These are phyloP conservation scores for Meloidogyne exigua DNA, from an alignment of 1,140 invertebrate genomes.

Conservation along the genomic window DNA sequence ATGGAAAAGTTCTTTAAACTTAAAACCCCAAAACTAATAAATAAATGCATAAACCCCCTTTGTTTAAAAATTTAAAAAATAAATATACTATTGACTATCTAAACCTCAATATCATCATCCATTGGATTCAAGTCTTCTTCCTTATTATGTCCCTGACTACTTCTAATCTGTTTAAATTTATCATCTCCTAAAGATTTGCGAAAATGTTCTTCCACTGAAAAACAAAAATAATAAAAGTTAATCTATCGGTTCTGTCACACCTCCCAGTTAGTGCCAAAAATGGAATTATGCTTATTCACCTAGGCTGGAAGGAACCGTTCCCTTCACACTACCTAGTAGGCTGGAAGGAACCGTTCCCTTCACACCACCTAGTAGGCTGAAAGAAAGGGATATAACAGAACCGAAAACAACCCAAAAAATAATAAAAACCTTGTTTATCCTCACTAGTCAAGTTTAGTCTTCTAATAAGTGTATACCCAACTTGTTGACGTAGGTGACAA, in stretches of 20 bases:
- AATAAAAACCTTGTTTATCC: slow-evolving; percentile 22
- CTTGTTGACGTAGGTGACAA: not conserved
- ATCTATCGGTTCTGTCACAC: too few relatives aligned
- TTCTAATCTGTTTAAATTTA: slow-evolving; percentile 20
- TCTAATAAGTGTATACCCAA: slow-evolving; percentile 9
- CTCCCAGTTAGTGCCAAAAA: too few relatives aligned
- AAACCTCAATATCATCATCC: not conserved
- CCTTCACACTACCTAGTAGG: not conserved
- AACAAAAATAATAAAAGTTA: not conserved
- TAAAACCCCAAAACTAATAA: not conserved
- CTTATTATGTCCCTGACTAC: slow-evolving; percentile 4
- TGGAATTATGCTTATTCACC: too few relatives aligned
- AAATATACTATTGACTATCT: not conserved
- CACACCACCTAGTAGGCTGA: too few relatives aligned
- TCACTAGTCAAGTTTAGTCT: slow-evolving; percentile 19
- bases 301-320: too few relatives aligned
- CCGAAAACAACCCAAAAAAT: not conserved
- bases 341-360: too few relatives aligned
- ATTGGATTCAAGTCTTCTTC: not conserved
- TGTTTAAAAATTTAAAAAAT: not conserved
- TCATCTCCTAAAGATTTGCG: slow-evolving; percentile 22
- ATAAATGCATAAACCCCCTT: not conserved
- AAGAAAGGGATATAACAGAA: too few relatives aligned
- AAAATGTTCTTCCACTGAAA: slow-evolving; percentile 27
- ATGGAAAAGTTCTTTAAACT: too few relatives aligned